Conservation (phyloP, 2,113 vertebrate genomes). For the Hippocampus guttulatus region DNA sequence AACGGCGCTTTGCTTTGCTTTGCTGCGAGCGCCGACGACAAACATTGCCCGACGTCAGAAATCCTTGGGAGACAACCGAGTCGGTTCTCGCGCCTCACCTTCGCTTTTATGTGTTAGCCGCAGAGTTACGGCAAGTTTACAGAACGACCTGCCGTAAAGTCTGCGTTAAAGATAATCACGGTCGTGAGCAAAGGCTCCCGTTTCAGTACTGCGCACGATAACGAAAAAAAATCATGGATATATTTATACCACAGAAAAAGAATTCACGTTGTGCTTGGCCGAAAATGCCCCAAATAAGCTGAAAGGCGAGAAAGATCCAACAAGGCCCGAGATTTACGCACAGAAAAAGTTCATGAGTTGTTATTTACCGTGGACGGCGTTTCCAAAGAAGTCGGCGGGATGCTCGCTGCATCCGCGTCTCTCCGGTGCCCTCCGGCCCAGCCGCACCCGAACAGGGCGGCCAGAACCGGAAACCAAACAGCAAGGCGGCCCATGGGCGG, state of each 20-base stretch:
- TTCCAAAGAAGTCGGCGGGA: conserved; percentile 29
- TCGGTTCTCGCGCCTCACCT: background rate
- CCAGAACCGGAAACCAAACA: conserved; percentile 76
- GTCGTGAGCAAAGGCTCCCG: background rate
- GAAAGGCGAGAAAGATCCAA: background rate
- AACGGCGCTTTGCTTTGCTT: background rate
- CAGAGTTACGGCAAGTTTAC: background rate
- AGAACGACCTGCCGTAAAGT: background rate
- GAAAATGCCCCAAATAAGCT: background rate
- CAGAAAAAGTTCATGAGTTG: too few species aligned
- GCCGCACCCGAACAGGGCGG: conserved; percentile 68
- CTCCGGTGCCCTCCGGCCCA: conserved; percentile 74
- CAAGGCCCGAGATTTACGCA: background rate
- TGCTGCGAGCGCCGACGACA: background rate
- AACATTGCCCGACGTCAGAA: background rate
- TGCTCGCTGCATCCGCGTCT: conserved; percentile 59
- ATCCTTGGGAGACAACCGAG: background rate
- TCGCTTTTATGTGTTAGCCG: background rate
- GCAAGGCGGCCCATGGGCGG: conserved; percentile 77
- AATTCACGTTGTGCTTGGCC: too few species aligned
- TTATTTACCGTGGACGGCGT: conserved; percentile 71
- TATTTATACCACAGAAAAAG: too few species aligned
- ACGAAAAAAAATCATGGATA: too few species aligned
- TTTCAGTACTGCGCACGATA: too few species aligned
- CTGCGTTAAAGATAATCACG: background rate